A percentile compares a stretch with the other conserved stretches of the same genome.
Conservation (phyloP, 2,113 vertebrate genomes). For the Gasterosteus nipponicus region DNA sequence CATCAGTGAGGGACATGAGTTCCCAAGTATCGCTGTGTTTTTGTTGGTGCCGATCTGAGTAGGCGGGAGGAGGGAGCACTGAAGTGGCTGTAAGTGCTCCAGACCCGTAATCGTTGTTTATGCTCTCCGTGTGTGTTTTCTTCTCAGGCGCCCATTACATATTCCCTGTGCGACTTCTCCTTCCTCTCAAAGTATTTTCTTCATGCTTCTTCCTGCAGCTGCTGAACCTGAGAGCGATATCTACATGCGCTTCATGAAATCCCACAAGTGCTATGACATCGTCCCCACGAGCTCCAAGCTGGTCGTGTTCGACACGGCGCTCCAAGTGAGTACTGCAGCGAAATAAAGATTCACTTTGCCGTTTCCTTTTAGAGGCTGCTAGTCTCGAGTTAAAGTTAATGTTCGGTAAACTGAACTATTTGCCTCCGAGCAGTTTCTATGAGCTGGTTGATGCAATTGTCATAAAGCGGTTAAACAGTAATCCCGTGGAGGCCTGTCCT, state of each 20-base stretch:
- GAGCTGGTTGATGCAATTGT: constrained; percentile 36
- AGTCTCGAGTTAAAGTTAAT: constrained; percentile 50
- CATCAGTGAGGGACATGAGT: neutral
- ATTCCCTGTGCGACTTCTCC: constrained; percentile 57
- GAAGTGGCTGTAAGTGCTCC: constrained; percentile 68
- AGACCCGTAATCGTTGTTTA: constrained; percentile 64
- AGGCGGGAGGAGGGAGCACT: constrained; percentile 47
- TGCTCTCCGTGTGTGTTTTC: constrained; percentile 33
- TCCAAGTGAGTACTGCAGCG: constrained; percentile 86
- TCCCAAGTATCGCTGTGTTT: neutral
- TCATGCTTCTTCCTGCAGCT: constrained; percentile 72
- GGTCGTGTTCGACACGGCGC: constrained; percentile 98
- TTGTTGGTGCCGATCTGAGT: constrained; percentile 48
- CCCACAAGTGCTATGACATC: constrained; percentile 99
- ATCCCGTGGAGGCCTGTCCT: constrained; percentile 35
- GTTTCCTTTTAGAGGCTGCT: neutral
- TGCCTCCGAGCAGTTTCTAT: constrained; percentile 31
- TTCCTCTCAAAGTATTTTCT: constrained; percentile 42
- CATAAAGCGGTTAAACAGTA: constrained; percentile 78
- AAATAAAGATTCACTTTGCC: neutral
- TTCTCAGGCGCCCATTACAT: constrained; percentile 47
- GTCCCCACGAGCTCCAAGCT: constrained; percentile 98
- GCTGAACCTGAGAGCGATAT: constrained; percentile 94
- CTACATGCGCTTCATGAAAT: constrained; percentile 98
- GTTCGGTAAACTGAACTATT: constrained; percentile 42